Conservation (phyloP, 2,888 invertebrate genomes). For the Panzeria rudis region DNA sequence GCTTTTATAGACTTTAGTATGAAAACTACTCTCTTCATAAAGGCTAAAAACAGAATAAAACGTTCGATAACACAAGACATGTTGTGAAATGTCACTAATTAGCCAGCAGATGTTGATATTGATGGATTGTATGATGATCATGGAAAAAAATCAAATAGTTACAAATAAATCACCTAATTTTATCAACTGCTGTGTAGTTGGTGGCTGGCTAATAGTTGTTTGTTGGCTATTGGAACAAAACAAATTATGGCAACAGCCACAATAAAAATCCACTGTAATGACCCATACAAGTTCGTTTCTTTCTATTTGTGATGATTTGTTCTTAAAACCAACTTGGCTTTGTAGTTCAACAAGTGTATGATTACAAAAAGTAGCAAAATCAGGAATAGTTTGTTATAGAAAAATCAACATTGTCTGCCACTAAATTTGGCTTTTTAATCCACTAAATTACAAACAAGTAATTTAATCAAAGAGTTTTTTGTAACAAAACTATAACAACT, state of each 20-base stretch:
- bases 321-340: slow-evolving; percentile 39
- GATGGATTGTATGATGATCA: slow-evolving; percentile 28
- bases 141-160: slow-evolving; percentile 10
- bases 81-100: slow-evolving; percentile 63
- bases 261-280: slow-evolving; percentile 11
- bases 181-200: not conserved
- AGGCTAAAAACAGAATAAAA: slow-evolving; percentile 1
- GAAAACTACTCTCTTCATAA: slow-evolving; percentile 29
- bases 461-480: slow-evolving; percentile 2
- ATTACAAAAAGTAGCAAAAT: not conserved
- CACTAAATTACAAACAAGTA: not conserved
- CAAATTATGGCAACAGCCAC: slow-evolving; percentile 56
- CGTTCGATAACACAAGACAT: slow-evolving; percentile 8
- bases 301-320: slow-evolving; percentile 17
- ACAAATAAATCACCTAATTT: slow-evolving; percentile 63
- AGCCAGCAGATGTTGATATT: slow-evolving; percentile 50
- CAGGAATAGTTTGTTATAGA: slow-evolving; percentile 14
- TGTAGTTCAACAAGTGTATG: slow-evolving; percentile 59
- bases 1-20: not conserved
- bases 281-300: slow-evolving; percentile 44
- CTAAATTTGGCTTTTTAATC: slow-evolving; percentile 30
- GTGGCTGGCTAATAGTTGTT: not conserved
- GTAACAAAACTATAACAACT: not conserved
- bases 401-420: not conserved
- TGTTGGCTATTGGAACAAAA: slow-evolving; percentile 8